Base-by-base conservation (phyloP, 2,113 vertebrate species). In the Thinocorus orbignyianus region DNA sequence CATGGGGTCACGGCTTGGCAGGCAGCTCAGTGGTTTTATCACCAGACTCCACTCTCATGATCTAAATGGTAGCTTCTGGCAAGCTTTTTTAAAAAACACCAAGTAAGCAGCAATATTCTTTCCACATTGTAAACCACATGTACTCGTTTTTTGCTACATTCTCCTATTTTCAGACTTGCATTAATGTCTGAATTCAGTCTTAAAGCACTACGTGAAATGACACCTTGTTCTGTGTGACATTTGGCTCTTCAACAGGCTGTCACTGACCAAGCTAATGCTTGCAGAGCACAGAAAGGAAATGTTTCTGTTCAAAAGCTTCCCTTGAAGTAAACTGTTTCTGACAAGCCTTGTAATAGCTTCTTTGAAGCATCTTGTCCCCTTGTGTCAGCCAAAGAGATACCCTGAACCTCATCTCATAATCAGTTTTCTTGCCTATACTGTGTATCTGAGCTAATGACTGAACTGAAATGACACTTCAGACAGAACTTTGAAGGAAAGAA, bases 281-380 rank as follows among this genome's bases (percentile, higher is more conserved):
- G 55, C 49, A 79, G 52, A 93, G 71, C 81, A 90, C 57, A 90
- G 84, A 80, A 92, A 84, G 42, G 84, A 93, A 91, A 91, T 42
- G 66, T 66, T 91, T 89, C 84, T 79, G 70, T 94, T 95, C 77
- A 90, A 64, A 90, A 93, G 85, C 90, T 86, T 92, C 73, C 60
- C 72, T 92, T 94, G 76, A 96, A 94, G 71, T 51, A 93, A 92
- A 92, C 72, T 88, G 73, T 64, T 93, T 91, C 81, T 92, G 92
- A 96, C 83, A 91, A 91, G 88, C 25, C 7, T 93, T 76, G 70
- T 81, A 93, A 86, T 61, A 91, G 81, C 65, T 90, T 72, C 83
- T 94, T 85, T 76, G 90, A 96, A 95, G 81, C 61, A 83, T 81
- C 88, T 37, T 86, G 76, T 88, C 48, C 82, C 57, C 72, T 93